Base-by-base conservation (phyloP, 2,888 invertebrate genomes). In the Imbricaverruca yamaguchii region DNA sequence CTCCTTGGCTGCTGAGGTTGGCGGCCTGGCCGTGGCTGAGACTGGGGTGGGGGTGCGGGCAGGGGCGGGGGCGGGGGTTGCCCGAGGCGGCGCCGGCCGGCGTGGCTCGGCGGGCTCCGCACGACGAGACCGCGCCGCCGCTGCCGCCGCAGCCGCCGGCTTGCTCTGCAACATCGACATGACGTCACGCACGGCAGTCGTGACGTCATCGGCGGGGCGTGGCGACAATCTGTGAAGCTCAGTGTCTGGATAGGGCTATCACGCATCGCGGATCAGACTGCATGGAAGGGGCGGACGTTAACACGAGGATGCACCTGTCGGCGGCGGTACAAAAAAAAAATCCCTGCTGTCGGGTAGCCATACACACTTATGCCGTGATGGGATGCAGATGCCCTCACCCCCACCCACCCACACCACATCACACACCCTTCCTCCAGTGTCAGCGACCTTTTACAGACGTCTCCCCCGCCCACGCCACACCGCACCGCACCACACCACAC, bases 1-100 rank as follows among this genome's bases (percentile, higher is more conserved):
- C 69, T 82, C 67, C 79, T 82, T 57, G 23, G 57, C 78, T 23
- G 25, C 80, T 12, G 67, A 61, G 59, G 56, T 13, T 18, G 82
- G 67, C 21, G 81, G 55, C 8, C 69, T 10, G 69, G 69, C 39
- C 77, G n/a, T 1, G 39, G 39, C 4, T 3, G 39, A 39, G 39
- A 4, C 39, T 4, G 39, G 39, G 39, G 4, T 39, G 39, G 39
- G 39, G 39, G 39, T 39, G 39, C 39, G 80, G 80, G n/a, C 78
- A 56, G 79, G 65, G 23, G 57, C 79, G 67, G 80, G 65, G 77
- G 63, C 55, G 80, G 18, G 59, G 67, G 55, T 53, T 53, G 80
- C 78, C 25, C 80, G 18, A 69, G 78, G 21, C 80, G 81, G 10
- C 53, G 67, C 21, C 18, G 15, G 55, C 18, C 53, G 74, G 74